Conservation (phyloP, 2,888 invertebrate genomes). For the Drosophila emarginata region DNA sequence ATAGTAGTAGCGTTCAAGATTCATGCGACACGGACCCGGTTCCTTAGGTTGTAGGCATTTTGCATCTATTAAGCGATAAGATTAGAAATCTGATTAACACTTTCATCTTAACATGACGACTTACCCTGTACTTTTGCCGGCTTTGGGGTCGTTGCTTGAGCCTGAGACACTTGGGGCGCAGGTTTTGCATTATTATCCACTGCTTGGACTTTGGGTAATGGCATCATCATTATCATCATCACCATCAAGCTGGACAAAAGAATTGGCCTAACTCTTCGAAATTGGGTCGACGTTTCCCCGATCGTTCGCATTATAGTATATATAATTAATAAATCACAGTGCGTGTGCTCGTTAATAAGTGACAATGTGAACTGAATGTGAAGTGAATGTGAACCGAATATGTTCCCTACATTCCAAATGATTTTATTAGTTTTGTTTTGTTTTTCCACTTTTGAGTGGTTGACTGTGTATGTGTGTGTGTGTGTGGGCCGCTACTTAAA, state of each 20-base stretch:
- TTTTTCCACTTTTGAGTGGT: constrained; percentile 3
- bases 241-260: constrained; percentile 45
- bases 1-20: constrained; percentile 74
- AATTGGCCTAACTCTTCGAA: constrained; percentile 41
- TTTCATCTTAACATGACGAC: background rate
- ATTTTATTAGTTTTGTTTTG: background rate
- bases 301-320: constrained; percentile 14
- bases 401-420: constrained; percentile 25
- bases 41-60: constrained; percentile 77
- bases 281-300: constrained; percentile 49
- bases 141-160: background rate
- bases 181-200: constrained; percentile 18
- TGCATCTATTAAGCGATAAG: constrained; percentile 54
- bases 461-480: constrained; percentile 20
- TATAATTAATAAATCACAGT: constrained; percentile 47
- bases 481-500: constrained; percentile 26
- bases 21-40: constrained; percentile 79
- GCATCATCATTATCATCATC: background rate
- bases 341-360: constrained; percentile 41
- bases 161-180: background rate
- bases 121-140: background rate
- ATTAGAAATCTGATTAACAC: background rate
- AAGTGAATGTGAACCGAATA: constrained; percentile 39
- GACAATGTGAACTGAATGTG: constrained; percentile 43
- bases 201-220: constrained; percentile 25